Evolutionary conservation across 2,888 invertebrate species (phyloP), one percentile per base, ranked within the genome.

Genomic region (Stenodera caucasica): DNA sequence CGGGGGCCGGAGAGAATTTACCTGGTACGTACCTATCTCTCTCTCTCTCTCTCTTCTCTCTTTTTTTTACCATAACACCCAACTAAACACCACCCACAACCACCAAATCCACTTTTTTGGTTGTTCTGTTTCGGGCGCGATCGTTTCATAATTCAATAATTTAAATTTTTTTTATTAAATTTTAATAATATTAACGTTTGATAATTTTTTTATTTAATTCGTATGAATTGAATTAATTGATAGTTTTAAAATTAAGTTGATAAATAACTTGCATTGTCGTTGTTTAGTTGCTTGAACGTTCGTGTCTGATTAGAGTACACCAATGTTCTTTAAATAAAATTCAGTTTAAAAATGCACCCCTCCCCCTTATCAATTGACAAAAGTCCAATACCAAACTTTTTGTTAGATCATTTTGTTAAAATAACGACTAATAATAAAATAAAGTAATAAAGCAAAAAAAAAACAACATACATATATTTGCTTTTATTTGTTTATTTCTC

Each of bases 1-100:
- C 81, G 81, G 81, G 81, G 80, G 81, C 81, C 78, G 81, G 81
- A 80, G 81, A 81, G 77, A 81, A 81, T 81, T 78, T 81, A 77
- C 80, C 81, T 81, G 81, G 81, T 81, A 81, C 79, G 81, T 81
- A 81, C 81, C 77, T 75, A 69, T 77, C 77, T 78, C 71, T 52
- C 52, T 52, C 52, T 52, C 52, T 57, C 60, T 75, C n/a, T 45
- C 45, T 45, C 45, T n/a, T 45, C 45, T 45, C 45, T 40, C 11
- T 40, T 18, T 45, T 45, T 78, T 79, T 77, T 78, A 76, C 75
- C 76, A 75, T 79, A 71, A 78, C 78, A 80, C 80, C 76, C 76
- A 76, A 72, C 68, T 75, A 72, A 76, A 80, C 80, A 80, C 79
- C 79, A 79, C 77, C 74, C 76, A 78, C 75, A 75, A 74, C 73